Evolutionary conservation across 2,888 invertebrate species (phyloP).

Genomic region (Chalcosyrphus nemorum): DNA sequence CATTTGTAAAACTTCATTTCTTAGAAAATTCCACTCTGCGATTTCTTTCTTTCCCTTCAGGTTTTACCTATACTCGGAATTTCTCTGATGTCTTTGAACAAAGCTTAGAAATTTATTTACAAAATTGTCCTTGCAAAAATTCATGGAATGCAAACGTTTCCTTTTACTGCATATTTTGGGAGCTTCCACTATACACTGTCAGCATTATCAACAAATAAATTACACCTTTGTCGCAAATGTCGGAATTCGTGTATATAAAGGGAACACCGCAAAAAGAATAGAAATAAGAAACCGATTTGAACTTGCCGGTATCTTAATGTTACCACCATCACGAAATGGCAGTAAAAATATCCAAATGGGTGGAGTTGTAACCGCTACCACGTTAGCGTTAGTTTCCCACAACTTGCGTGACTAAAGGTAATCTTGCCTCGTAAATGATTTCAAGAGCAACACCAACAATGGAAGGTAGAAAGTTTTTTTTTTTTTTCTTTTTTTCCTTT

Average conservation of each 20-base stretch:
- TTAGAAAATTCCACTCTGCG: not conserved
- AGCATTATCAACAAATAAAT: constrained; percentile 66
- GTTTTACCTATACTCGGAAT: not conserved
- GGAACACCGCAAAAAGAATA: not conserved
- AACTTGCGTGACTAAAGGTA: constrained; percentile 60
- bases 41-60: constrained; percentile 8
- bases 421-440: constrained; percentile 55
- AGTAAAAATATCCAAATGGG: constrained; percentile 57
- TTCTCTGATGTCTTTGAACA: not conserved
- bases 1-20: not conserved
- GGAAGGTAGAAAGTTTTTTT: constrained; percentile 20
- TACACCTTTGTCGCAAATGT: constrained; percentile 49
- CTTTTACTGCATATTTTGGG: constrained; percentile 42
- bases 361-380: constrained; percentile 62
- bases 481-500: not conserved
- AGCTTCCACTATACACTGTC: constrained; percentile 46
- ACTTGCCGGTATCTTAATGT: constrained; percentile 70
- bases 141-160: constrained; percentile 52
- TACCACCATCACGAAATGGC: constrained; percentile 59
- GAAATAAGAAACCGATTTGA: constrained; percentile 44
- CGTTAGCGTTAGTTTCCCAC: constrained; percentile 25
- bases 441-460: constrained; percentile 61
- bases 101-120: constrained; percentile 6
- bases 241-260: constrained; percentile 31
- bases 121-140: constrained; percentile 17